phyloP scores from a whole-genome alignment of 2,113 vertebrate species.

The Labrus mixtus region DNA sequence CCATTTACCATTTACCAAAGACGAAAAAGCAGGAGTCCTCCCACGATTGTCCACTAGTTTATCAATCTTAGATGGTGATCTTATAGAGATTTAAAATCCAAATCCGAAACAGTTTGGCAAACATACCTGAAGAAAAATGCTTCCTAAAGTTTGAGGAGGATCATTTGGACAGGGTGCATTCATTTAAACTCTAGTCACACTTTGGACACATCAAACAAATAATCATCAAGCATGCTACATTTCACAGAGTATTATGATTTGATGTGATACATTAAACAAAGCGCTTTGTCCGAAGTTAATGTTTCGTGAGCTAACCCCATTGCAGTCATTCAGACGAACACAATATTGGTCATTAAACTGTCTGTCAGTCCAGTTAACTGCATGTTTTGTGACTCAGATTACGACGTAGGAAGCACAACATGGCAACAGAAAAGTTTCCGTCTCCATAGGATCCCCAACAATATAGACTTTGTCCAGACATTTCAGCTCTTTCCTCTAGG shows the following conservation, averaged over 20 bases:
- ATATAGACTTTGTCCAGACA: conserved; percentile 3
- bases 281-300: conserved; percentile 4
- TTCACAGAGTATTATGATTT: conserved; percentile 25
- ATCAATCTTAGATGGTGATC: too few relatives aligned
- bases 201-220: background rate
- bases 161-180: background rate
- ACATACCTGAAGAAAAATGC: background rate
- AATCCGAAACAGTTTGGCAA: too few relatives aligned
- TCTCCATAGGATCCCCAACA: too few relatives aligned
- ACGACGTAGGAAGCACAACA: background rate
- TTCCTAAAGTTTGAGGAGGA: background rate
- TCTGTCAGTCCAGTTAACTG: conserved; percentile 23
- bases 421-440: background rate
- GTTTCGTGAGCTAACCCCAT: background rate
- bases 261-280: conserved; percentile 24
- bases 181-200: conserved; percentile 9
- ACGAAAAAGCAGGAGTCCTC: too few relatives aligned
- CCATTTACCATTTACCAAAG: too few relatives aligned
- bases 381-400: conserved; percentile 9
- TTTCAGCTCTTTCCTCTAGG: conserved; percentile 31
- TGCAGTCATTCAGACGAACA: conserved; percentile 10
- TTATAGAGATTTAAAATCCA: too few relatives aligned
- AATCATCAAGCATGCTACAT: conserved; percentile 34
- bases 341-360: conserved; percentile 14
- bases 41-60: too few relatives aligned